Evolutionary conservation across 2,797 vertebrate genomes (phyloP).

Genomic region (Sebastes paucispinis): DNA sequence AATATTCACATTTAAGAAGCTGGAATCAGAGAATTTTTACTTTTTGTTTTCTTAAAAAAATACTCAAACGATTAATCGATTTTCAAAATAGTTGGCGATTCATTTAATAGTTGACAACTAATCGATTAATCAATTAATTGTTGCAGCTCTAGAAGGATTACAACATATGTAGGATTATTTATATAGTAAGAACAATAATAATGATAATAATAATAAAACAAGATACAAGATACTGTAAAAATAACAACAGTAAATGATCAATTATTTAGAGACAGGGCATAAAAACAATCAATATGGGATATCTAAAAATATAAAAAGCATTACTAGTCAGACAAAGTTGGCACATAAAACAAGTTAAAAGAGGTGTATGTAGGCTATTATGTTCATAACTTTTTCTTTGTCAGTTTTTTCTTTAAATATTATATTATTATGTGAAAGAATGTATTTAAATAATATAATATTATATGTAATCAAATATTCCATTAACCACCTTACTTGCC

Average conservation of each 20-base stretch:
- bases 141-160: too few relatives aligned
- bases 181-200: neutral
- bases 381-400: neutral
- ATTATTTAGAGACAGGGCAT: too few relatives aligned
- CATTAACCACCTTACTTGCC: neutral
- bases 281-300: neutral
- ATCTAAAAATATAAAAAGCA: neutral
- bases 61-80: too few relatives aligned
- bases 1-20: too few relatives aligned
- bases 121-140: too few relatives aligned
- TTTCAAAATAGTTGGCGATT: too few relatives aligned
- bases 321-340: neutral
- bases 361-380: neutral
- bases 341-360: neutral
- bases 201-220: neutral
- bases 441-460: neutral
- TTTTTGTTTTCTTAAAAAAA: too few relatives aligned
- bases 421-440: neutral
- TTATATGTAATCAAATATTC: slow-evolving; percentile 13
- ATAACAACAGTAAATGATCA: neutral
- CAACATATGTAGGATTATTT: neutral
- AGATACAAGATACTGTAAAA: neutral
- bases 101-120: too few relatives aligned
- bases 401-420: neutral
- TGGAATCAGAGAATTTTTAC: too few relatives aligned